phyloP scores from a whole-genome alignment of 2,797 vertebrate species.

The Phyllotis vaccarum region DNA sequence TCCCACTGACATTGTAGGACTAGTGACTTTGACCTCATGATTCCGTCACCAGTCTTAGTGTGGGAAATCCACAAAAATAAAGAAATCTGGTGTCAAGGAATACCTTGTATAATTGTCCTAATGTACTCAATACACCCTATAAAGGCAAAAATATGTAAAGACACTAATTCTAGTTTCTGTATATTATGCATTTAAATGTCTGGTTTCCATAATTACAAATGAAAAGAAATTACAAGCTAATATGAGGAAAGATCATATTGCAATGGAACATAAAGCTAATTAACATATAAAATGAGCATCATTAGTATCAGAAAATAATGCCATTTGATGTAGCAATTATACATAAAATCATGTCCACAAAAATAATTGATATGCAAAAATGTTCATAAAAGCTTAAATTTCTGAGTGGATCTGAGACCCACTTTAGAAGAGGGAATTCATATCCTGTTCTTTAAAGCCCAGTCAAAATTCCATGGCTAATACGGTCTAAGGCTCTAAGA shows the following conservation, averaged over 20 bases:
- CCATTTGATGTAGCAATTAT: neutral
- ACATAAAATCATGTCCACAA: neutral
- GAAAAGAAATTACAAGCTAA: conserved; percentile 15
- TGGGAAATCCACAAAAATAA: neutral
- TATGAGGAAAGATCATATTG: neutral
- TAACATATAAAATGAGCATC: neutral
- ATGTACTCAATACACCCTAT: neutral
- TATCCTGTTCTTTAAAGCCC: neutral
- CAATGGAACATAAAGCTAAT: conserved; percentile 18
- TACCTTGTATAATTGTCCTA: neutral
- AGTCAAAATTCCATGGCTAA: neutral
- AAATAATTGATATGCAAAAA: neutral
- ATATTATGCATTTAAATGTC: neutral
- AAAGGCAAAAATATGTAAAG: neutral
- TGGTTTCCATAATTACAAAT: conserved; percentile 8
- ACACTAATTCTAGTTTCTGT: neutral
- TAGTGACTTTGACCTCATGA: no score
- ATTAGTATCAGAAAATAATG: neutral
- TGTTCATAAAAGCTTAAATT: neutral
- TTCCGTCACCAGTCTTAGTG: neutral
- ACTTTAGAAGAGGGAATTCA: neutral
- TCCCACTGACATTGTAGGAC: neutral
- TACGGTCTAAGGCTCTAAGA: neutral
- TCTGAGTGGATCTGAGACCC: no score
- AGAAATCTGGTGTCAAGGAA: neutral